These are phyloP conservation scores for Notodonta dromedarius DNA, from an alignment of 2,888 invertebrate species.

Conservation along the genomic window DNA sequence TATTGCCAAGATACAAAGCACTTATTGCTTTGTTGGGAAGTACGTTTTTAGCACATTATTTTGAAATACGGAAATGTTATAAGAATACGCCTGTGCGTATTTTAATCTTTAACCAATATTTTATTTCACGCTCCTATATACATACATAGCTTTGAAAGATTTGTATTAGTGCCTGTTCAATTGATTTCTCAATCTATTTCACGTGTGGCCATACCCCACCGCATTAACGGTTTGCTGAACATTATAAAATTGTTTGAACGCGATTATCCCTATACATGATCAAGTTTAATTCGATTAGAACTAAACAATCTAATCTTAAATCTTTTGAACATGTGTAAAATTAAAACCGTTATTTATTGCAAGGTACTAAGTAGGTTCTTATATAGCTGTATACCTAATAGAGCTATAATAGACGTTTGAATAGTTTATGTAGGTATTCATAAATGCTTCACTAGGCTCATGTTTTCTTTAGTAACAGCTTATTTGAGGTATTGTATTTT, in stretches of 20 bases:
- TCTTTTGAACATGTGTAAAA: not conserved
- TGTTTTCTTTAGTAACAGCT: too few relatives aligned
- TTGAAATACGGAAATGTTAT: too few relatives aligned
- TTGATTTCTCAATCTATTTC: constrained; percentile 22
- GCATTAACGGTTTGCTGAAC: constrained; percentile 52
- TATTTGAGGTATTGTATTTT: too few relatives aligned
- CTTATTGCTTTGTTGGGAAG: too few relatives aligned
- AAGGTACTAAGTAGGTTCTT: not conserved
- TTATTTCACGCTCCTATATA: too few relatives aligned
- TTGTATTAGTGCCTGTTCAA: not conserved
- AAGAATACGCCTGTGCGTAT: too few relatives aligned
- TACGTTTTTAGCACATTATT: too few relatives aligned
- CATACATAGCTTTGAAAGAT: not conserved
- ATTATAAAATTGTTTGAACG: constrained; percentile 51
- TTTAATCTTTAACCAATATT: not conserved
- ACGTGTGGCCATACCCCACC: constrained; percentile 46
- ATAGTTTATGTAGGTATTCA: not conserved
- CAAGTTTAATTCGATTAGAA: not conserved
- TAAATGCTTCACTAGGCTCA: not conserved
- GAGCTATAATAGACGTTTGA: not conserved
- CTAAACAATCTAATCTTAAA: not conserved
- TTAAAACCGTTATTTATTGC: not conserved
- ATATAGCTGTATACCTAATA: not conserved
- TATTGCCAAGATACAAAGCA: not conserved
- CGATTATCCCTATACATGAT: constrained; percentile 20